Evolutionary conservation across 2,113 vertebrate genomes (phyloP).

Genomic region (Rhadina sibilatrix): DNA sequence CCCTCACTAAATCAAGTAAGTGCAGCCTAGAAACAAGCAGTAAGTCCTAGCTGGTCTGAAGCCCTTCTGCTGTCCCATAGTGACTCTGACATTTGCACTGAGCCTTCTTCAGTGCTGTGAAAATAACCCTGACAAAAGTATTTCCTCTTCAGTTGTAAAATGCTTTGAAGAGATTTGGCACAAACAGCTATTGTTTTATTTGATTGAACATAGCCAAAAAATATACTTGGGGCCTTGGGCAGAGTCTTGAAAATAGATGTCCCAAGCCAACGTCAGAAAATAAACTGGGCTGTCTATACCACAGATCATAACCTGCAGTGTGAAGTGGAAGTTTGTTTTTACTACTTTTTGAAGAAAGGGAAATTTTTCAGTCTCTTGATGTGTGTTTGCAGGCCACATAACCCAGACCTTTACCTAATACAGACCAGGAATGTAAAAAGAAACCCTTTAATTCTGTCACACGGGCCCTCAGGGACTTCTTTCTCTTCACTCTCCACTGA

Average conservation of each 20-base stretch:
- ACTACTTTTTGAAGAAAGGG: not conserved
- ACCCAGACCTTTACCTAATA: not conserved
- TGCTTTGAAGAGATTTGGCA: not conserved
- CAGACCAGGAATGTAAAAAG: not conserved
- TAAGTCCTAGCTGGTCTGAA: not conserved
- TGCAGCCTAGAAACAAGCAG: not conserved
- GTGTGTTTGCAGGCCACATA: not conserved
- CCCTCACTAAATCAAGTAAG: not conserved
- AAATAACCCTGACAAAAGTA: not conserved
- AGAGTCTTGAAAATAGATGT: not conserved
- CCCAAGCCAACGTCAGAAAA: not conserved
- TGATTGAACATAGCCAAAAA: not conserved
- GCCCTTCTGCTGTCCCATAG: not conserved
- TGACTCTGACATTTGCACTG: not conserved
- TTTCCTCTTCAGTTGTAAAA: not conserved
- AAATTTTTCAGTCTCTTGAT: not conserved
- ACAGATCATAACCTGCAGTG: not conserved
- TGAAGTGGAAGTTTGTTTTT: not conserved
- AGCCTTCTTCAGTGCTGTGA: not conserved
- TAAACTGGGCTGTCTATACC: not conserved
- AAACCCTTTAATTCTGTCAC: not conserved
- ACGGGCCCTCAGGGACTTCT: not conserved
- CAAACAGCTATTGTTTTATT: not conserved
- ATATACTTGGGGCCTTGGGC: not conserved
- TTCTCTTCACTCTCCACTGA: not conserved